These are phyloP conservation scores for Micropterix aruncella DNA, from an alignment of 2,888 invertebrate genomes.

Conservation along the genomic window DNA sequence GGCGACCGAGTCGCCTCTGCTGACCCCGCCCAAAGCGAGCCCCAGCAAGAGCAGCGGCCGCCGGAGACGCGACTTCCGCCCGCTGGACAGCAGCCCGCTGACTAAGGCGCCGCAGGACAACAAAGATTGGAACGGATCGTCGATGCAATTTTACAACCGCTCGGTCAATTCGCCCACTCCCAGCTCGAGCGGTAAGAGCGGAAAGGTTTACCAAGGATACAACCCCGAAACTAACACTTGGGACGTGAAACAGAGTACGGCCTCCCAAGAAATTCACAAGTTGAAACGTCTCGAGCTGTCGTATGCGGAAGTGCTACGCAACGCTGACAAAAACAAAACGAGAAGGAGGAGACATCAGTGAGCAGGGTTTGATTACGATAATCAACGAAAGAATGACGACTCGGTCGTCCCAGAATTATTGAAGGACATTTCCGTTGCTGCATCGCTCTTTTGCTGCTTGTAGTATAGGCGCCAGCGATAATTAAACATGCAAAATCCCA, in stretches of 20 bases:
- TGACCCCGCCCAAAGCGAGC: constrained; percentile 50
- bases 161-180: constrained; percentile 40
- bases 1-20: constrained; percentile 54
- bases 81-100: constrained; percentile 38
- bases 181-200: constrained; percentile 33
- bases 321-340: constrained; percentile 44
- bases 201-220: constrained; percentile 35
- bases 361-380: constrained; percentile 12
- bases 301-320: constrained; percentile 71
- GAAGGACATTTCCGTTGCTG: no score
- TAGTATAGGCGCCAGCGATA: no score
- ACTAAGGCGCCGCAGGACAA: constrained; percentile 18
- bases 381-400: no score
- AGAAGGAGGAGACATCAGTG: constrained; percentile 36
- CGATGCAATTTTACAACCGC: constrained; percentile 54
- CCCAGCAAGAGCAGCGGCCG: constrained; percentile 36
- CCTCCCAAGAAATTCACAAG: constrained; percentile 72
- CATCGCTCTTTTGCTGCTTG: no score
- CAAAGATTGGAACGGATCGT: constrained; percentile 56
- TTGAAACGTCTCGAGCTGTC: constrained; percentile 68
- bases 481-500: no score
- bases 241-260: constrained; percentile 49
- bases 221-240: constrained; percentile 34
- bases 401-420: no score
- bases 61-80: constrained; percentile 43